Percentiles rank a stretch among this genome's conserved stretches.
Conservation (phyloP, 2,113 vertebrate species). For the Gyps fulvus region DNA sequence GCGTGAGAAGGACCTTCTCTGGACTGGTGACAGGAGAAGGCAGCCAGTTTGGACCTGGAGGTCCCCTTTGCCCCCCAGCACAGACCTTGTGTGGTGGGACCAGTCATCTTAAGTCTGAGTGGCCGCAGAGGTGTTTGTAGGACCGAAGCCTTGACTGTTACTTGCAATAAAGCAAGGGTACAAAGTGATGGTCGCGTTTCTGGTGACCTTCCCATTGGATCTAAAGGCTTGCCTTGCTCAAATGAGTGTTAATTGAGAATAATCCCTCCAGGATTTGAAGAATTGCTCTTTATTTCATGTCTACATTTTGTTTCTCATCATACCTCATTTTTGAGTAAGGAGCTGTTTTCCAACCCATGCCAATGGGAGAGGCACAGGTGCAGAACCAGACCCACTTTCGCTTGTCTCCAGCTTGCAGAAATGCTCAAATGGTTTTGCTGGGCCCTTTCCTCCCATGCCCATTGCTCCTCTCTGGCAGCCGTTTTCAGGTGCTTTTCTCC, state of each 20-base stretch:
- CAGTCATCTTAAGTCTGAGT: accelerated
- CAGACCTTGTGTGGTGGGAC: not conserved
- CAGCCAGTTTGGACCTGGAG: not conserved
- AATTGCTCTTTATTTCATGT: not conserved
- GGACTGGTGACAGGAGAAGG: not conserved
- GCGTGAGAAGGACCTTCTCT: not conserved
- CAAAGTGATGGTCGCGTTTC: not conserved
- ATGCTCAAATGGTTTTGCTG: not conserved
- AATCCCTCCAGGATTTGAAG: not conserved
- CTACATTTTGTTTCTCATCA: not conserved
- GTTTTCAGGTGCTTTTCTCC: not conserved
- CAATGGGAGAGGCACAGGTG: accelerated
- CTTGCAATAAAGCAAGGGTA: not conserved
- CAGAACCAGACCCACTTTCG: not conserved
- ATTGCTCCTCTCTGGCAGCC: not conserved
- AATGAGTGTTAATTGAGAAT: not conserved
- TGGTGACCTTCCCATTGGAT: not conserved
- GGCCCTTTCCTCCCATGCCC: accelerated
- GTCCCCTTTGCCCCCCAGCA: no score
- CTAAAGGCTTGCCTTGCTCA: not conserved
- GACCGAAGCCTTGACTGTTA: not conserved
- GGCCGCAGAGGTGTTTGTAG: not conserved
- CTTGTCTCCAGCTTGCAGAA: not conserved
- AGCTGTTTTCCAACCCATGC: not conserved
- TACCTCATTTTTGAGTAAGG: not conserved